Evolutionary conservation across 2,888 invertebrate species (phyloP), one percentile per base, ranked within the genome.

Genomic region (Microplitis deprimator): DNA sequence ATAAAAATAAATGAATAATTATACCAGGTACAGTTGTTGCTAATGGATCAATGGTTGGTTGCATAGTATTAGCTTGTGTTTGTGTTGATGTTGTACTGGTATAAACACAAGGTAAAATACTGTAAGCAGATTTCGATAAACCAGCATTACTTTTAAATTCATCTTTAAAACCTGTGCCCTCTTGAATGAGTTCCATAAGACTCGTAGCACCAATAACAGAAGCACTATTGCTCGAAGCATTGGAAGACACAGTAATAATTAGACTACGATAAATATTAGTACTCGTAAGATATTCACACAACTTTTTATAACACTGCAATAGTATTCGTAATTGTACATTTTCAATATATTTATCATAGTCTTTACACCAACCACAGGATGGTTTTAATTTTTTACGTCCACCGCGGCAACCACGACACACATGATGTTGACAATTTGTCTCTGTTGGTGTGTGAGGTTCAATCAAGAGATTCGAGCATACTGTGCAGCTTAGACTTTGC

Each of bases 401-500:
- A 68, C 96, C 96, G 86, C 95, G 92, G 88, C 97, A 97, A 73
- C 93, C 92, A 83, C 94, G 94, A 90, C 97, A 97, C 61, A 97
- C 95, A 90, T 96, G 95, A 90, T 98, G 97, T 89, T 95, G 95
- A 90, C 97, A 97, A 81, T 93, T 93, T 4, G 94, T 93, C 84
- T 93, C 94, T 20, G 93, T 92, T 16, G 97, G 96, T 59, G 95
- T 94, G 87, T 94, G 94, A 6, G 97, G 97, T 87, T 96, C 95
- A 82, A 94, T 94, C 76, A 97, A 90, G 82, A 97, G 92, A 87
- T 95, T 94, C 79, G 95, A 94, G 90, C 98, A 98, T 75, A 97
- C 97, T 76, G 95, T 96, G 91, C 98, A 98, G 83, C 96, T 95
- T 84, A 98, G 92, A 81, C 96, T 95, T 89, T 96, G 96, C 77